Evolutionary conservation across 2,888 invertebrate genomes (phyloP), one percentile per base, ranked within the genome.

Genomic region (Melipona bicolor): DNA sequence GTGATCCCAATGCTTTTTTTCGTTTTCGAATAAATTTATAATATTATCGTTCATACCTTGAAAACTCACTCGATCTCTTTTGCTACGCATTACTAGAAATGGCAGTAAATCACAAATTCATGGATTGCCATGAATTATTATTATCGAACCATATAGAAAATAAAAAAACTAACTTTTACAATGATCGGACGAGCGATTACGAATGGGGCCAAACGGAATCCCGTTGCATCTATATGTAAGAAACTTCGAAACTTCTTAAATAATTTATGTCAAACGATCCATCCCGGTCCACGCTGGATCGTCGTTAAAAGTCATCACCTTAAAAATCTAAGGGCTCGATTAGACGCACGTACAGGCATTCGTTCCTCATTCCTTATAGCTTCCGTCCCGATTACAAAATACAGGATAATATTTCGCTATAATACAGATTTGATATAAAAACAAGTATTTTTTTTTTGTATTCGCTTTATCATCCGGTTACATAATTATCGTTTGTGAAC

Each of bases 351-450:
- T 89, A 86, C 89, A 89, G 85, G 83, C 88, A 90, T 86, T 88
- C 87, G 84, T 81, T 88, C 86, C 85, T 90, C 90, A 90, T 90
- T 32, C 83, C 87, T 89, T 87, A 86, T 84, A 86, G 83, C 85
- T 89, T 89, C 87, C 89, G 89, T 90, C 82, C 89, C 88, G 91
- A 91, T 92, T 94, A 94, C 93, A 94, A 94, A 94, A 94, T 94
- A 94, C 94, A 93, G 92, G 93, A 93, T 94, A 93, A 93, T 94
- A 93, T 93, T 92, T 92, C 91, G 89, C 94, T 94, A 94, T 94
- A 92, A 93, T 94, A 94, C 94, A 94, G 92, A 92, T 93, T 91
- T 94, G 92, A 94, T 94, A 94, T 92, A 94, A 94, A 94, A 94
- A 94, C 93, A 94, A 94, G 92, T 93, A 92, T 93, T 91, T 93